Percentiles rank a stretch among this genome's conserved stretches.
These are phyloP conservation scores for Scaeva pyrastri DNA, from an alignment of 2,888 invertebrate genomes.

Conservation along the genomic window DNA sequence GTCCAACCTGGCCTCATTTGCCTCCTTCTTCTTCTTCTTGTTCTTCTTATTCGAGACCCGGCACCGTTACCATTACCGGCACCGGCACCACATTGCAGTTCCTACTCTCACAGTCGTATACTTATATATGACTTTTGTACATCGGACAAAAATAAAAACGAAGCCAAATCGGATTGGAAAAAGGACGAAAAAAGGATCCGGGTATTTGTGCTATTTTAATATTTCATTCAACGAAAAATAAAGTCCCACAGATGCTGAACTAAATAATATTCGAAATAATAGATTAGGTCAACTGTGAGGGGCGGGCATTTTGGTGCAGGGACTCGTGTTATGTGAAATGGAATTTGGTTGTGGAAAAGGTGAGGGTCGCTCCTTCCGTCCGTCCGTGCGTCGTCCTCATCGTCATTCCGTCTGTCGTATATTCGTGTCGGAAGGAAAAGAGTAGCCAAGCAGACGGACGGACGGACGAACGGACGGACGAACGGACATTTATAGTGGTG, in stretches of 20 bases:
- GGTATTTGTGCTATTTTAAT: slow-evolving; percentile 70
- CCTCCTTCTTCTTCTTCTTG: neutral
- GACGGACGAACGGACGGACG: neutral
- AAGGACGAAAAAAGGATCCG: slow-evolving; percentile 30
- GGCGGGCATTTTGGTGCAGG: slow-evolving; percentile 51
- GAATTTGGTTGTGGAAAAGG: neutral
- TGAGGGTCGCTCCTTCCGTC: slow-evolving; percentile 16
- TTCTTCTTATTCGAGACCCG: no score
- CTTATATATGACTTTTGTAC: neutral
- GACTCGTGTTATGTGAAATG: neutral
- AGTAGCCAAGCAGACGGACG: neutral
- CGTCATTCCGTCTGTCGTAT: neutral
- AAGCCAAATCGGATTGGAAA: slow-evolving; percentile 38
- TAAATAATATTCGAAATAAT: slow-evolving; percentile 62
- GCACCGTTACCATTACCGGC: no score
- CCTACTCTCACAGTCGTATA: slow-evolving; percentile 12
- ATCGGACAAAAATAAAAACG: slow-evolving; percentile 26
- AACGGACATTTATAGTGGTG: neutral
- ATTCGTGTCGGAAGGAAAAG: neutral
- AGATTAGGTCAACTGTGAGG: slow-evolving; percentile 67
- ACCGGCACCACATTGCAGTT: slow-evolving; percentile 26
- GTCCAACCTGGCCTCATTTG: slow-evolving; percentile 19
- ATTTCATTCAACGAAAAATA: slow-evolving; percentile 67
- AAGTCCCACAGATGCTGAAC: slow-evolving; percentile 55
- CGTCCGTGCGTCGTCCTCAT: neutral